A percentile compares a stretch with the other conserved stretches of the same genome.
Conservation (phyloP, 1,140 invertebrate genomes). For the Hermatobates lingyangjiaoensis region DNA sequence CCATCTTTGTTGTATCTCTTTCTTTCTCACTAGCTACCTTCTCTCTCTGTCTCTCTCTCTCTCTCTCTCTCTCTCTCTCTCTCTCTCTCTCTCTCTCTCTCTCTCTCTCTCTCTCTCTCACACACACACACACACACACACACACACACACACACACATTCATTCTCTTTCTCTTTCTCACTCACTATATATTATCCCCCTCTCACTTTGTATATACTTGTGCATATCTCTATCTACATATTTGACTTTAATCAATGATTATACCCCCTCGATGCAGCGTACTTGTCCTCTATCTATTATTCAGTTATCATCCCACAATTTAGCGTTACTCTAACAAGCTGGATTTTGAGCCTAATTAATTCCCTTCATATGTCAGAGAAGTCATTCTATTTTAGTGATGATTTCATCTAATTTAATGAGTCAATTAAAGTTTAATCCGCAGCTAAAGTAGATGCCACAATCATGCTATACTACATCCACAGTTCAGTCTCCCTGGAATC, state of each 20-base stretch:
- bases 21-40: neutral
- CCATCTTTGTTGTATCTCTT: neutral
- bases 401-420: no score
- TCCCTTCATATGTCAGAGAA: no score
- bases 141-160: neutral
- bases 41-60: neutral
- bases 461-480: no score
- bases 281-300: no score
- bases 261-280: no score
- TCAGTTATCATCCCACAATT: no score
- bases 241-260: neutral
- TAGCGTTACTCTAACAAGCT: no score
- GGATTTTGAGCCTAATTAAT: no score
- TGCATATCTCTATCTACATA: neutral
- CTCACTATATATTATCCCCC: neutral
- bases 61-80: constrained; percentile 1
- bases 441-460: no score
- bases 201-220: neutral
- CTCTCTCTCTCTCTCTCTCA: neutral
- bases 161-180: neutral
- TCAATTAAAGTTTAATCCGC: no score
- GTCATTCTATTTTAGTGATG: no score
- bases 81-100: neutral
- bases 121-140: neutral
- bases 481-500: no score